Evolutionary conservation across 2,113 vertebrate species (phyloP).

Genomic region (Cyprinodon brontotheroides): DNA sequence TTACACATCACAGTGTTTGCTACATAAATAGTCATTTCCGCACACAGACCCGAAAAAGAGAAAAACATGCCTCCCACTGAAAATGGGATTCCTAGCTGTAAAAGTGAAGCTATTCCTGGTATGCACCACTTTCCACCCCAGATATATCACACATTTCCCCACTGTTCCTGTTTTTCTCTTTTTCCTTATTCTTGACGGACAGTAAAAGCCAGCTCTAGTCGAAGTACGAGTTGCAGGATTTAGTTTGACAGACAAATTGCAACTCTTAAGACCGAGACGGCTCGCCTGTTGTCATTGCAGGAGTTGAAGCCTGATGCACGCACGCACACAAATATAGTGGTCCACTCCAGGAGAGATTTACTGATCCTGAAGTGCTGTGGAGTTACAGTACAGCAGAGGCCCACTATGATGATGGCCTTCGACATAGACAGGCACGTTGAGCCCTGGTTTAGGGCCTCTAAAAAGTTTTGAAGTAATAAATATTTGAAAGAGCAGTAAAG

Average conservation of each 20-base stretch:
- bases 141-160: constrained; percentile 64
- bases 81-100: constrained; percentile 65
- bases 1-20: constrained; percentile 67
- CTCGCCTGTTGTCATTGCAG: constrained; percentile 66
- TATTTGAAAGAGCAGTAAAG: constrained; percentile 71
- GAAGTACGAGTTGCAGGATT: constrained; percentile 57
- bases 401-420: constrained; percentile 40
- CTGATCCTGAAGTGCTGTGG: constrained; percentile 39
- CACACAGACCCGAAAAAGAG: constrained; percentile 32
- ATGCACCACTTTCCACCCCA: constrained; percentile 62
- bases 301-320: constrained; percentile 31
- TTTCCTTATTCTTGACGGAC: constrained; percentile 53
- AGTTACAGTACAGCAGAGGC: constrained; percentile 51
- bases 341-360: constrained; percentile 61
- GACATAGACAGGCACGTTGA: constrained; percentile 36
- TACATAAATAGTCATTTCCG: constrained; percentile 73
- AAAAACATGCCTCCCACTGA: constrained; percentile 63
- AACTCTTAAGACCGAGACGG: constrained; percentile 54
- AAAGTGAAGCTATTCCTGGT: constrained; percentile 72
- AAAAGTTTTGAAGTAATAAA: constrained; percentile 77
- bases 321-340: constrained; percentile 16
- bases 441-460: constrained; percentile 52
- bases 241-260: constrained; percentile 72
- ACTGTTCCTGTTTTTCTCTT: constrained; percentile 24
- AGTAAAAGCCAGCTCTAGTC: constrained; percentile 57